Percentiles rank a stretch among this genome's conserved stretches.
Evolutionary conservation across 2,888 invertebrate species (phyloP).

Genomic region (Lasioglossum figueresi): DNA sequence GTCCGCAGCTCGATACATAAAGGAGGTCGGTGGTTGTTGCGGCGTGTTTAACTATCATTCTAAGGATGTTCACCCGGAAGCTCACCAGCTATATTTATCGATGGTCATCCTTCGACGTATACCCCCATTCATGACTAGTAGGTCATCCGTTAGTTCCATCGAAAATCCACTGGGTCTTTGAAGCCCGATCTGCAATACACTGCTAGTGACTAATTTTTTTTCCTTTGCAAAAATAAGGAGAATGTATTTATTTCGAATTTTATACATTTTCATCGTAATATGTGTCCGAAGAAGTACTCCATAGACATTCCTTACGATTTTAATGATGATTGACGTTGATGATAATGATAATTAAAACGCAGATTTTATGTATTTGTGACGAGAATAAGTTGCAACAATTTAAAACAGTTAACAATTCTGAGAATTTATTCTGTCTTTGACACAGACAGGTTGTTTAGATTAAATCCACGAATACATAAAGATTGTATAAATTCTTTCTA

Average conservation of each 20-base stretch:
- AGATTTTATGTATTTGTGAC: neutral
- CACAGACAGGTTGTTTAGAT: neutral
- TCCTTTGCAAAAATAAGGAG: neutral
- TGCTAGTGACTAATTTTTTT: neutral
- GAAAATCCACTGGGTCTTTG: neutral
- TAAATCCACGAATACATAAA: neutral
- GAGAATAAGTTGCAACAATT: neutral
- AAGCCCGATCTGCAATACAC: neutral
- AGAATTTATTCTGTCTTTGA: neutral
- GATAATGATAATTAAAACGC: neutral
- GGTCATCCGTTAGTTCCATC: neutral
- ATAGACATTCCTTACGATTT: too few species aligned
- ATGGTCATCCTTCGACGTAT: slow-evolving; percentile 58
- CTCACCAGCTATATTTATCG: slow-evolving; percentile 72
- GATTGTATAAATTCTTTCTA: neutral
- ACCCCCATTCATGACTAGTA: slow-evolving; percentile 9
- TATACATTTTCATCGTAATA: neutral
- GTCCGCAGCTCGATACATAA: slow-evolving; percentile 39
- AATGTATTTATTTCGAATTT: neutral
- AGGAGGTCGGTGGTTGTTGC: slow-evolving; percentile 60
- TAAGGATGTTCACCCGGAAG: slow-evolving; percentile 80
- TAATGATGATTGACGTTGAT: too few species aligned
- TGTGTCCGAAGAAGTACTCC: too few species aligned
- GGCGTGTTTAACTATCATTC: slow-evolving; percentile 47
- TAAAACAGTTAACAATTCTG: neutral